phyloP scores from a whole-genome alignment of 1,140 invertebrate species.

The Hylaeus volcanicus region DNA sequence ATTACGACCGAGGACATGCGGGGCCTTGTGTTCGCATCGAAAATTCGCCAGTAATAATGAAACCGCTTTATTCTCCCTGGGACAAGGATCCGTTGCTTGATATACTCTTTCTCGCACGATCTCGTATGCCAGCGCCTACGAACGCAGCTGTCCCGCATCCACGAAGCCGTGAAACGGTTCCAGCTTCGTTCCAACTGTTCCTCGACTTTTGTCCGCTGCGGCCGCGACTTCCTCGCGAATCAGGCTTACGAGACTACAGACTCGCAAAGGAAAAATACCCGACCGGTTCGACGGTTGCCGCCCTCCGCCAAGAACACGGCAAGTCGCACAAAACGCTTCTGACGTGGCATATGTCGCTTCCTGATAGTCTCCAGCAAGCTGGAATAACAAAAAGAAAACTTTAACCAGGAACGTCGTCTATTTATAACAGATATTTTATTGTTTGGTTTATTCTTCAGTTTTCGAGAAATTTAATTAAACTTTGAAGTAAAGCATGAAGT shows the following conservation, averaged over 20 bases:
- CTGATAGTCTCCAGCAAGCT: no score
- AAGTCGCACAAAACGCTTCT: no score
- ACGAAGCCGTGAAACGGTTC: constrained; percentile 42
- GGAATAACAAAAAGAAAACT: no score
- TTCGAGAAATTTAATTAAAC: no score
- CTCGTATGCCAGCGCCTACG: neutral
- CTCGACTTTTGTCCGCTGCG: constrained; percentile 9
- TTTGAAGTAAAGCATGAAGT: no score
- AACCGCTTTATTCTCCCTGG: constrained; percentile 26
- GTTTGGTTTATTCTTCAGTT: no score
- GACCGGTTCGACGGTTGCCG: no score
- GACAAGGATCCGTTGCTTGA: constrained; percentile 33
- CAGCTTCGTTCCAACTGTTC: constrained; percentile 30
- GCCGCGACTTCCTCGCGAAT: neutral
- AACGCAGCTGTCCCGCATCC: constrained; percentile 75
- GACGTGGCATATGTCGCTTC: no score
- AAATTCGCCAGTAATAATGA: constrained; percentile 44
- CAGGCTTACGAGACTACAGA: neutral
- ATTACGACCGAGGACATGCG: constrained; percentile 62
- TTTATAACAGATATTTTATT: no score
- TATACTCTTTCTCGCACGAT: constrained; percentile 28
- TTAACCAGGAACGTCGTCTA: no score
- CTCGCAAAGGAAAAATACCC: no score
- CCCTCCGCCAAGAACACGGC: no score
- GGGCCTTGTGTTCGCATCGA: constrained; percentile 68